Percentiles rank a stretch among this genome's conserved stretches.
Evolutionary conservation across 2,888 invertebrate genomes (phyloP).

Genomic region (Thereva nobilitata): DNA sequence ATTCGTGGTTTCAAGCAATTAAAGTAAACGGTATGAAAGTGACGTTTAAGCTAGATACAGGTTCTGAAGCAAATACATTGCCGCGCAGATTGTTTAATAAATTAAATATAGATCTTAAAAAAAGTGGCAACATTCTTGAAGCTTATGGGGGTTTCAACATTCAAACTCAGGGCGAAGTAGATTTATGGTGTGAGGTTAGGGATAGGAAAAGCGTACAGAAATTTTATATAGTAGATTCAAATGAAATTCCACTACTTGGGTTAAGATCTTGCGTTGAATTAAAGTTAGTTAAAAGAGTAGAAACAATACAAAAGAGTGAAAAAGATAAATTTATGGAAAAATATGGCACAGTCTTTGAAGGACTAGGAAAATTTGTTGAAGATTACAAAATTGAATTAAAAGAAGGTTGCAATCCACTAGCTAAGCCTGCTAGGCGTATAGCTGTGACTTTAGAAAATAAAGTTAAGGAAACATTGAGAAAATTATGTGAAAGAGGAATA

Average conservation of each 20-base stretch:
- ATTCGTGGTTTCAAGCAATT: not conserved
- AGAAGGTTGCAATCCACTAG: conserved; percentile 23
- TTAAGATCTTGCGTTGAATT: conserved; percentile 26
- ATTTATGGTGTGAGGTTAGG: not conserved
- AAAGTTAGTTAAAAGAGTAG: conserved; percentile 32
- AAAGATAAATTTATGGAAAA: conserved; percentile 19
- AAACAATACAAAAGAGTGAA: conserved; percentile 9
- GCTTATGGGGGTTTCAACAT: conserved; percentile 28
- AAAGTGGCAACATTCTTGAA: conserved; percentile 3
- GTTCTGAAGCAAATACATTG: conserved; percentile 3
- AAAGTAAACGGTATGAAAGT: not conserved
- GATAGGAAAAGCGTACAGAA: not conserved
- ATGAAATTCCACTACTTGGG: conserved; percentile 19
- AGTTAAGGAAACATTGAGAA: conserved; percentile 7
- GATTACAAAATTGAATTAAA: conserved; percentile 35
- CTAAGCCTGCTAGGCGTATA: conserved; percentile 28
- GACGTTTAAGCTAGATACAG: conserved; percentile 10
- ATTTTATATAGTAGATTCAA: not conserved
- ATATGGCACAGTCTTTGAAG: conserved; percentile 30
- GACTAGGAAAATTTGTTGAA: conserved; percentile 27
- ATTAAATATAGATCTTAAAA: not conserved
- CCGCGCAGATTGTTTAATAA: not conserved
- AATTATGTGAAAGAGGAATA: not conserved
- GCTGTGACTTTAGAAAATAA: not conserved
- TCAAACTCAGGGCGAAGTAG: conserved; percentile 5